Evolutionary conservation across 2,888 invertebrate species (phyloP), one percentile per base, ranked within the genome.

Genomic region (Nasonia oneida): DNA sequence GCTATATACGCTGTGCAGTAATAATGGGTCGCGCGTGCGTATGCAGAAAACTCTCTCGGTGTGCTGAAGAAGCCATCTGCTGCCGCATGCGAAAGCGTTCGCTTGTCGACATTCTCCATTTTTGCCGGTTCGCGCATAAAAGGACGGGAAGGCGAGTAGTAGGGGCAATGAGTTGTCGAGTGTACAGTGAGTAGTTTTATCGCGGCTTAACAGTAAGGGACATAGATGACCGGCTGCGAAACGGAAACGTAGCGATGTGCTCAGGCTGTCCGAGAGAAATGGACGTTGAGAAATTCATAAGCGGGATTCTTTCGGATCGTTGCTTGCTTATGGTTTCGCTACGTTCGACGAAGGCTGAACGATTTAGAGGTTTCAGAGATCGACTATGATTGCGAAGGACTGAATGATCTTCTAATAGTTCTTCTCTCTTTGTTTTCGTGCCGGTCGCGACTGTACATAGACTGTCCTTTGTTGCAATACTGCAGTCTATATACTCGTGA

Each of bases 1-100:
- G 42, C 10, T 42, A 42, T 47, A 47, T 47, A 47, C 2, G 47
- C 12, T 47, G 47, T 29, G 67, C 67, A n/a, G 29, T 37, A 64
- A 67, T 78, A 78, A 67, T 67, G 78, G 29, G 6, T 78, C 67
- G 64, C 57, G 77, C 61, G 77, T 61, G 78, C 33, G 64, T 67
- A 29, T 42, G 78, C 78, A 67, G 78, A 78, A 61, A 53, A 77
- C 14, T 18, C 53, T 12, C 10, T 29, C 4, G n/a, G 29, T 23
- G 71, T 14, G 37, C 18, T 47, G 23, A 73, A 47, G 73, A 23
- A 73, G 73, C 73, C 73, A 73, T 73, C 73, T 73, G 73, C 73
- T 73, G 73, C 73, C n/a, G 64, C n/a, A 29, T 64, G 29, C 64
- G 64, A n/a, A 23, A 64, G 64, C 64, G 67, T 23, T 29, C 1